Evolutionary conservation across 1,140 invertebrate species (phyloP).

Genomic region (Phymastichus coffea): DNA sequence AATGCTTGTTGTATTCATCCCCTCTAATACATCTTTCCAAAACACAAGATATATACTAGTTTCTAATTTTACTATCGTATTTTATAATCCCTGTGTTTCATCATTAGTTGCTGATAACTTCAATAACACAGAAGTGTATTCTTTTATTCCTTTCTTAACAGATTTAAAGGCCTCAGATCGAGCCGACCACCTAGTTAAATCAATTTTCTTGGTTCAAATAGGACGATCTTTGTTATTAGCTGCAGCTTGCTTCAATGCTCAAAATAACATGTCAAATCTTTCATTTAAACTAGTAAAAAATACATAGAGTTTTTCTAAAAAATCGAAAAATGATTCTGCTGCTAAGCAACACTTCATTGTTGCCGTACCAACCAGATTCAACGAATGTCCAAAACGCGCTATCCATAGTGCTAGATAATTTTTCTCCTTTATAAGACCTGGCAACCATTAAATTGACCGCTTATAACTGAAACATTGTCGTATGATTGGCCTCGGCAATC

Average conservation of each 20-base stretch:
- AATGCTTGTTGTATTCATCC: slow-evolving; percentile 27
- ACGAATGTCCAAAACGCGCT: slow-evolving; percentile 38
- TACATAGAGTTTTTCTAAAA: slow-evolving; percentile 28
- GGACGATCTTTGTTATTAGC: neutral
- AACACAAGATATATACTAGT: slow-evolving; percentile 26
- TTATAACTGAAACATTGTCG: slow-evolving; percentile 44
- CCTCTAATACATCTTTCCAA: slow-evolving; percentile 30
- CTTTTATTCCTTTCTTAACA: neutral
- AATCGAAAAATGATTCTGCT: slow-evolving; percentile 22
- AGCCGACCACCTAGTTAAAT: neutral
- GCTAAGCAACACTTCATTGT: slow-evolving; percentile 29
- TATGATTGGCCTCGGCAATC: slow-evolving; percentile 44
- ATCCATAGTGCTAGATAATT: slow-evolving; percentile 33
- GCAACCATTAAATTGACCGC: slow-evolving; percentile 40
- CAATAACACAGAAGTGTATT: no score
- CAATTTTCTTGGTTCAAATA: slow-evolving; percentile 2
- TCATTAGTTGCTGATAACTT: neutral
- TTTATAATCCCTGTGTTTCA: slow-evolving; percentile 26
- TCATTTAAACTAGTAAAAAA: slow-evolving; percentile 30
- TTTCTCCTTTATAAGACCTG: slow-evolving; percentile 32
- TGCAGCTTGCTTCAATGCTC: slow-evolving; percentile 11
- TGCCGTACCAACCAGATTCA: slow-evolving; percentile 36
- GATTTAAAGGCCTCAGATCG: slow-evolving; percentile 1
- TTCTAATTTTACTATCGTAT: slow-evolving; percentile 30
- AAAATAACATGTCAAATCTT: slow-evolving; percentile 14